Evolutionary conservation across 2,888 invertebrate species (phyloP).

Genomic region (Drosophila nigricruria): DNA sequence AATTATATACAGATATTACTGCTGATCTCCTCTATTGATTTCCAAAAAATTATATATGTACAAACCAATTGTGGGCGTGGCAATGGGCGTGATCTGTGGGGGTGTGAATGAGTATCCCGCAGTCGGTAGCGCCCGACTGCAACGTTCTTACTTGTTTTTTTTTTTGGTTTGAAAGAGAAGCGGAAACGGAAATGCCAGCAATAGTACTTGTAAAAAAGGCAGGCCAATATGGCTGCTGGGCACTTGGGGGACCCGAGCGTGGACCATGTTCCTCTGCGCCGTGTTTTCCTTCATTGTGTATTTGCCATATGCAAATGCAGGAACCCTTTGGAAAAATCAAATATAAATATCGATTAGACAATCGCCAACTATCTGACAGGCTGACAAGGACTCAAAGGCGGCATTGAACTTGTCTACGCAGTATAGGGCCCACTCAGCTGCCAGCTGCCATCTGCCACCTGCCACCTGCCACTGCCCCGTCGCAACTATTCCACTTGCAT

Average conservation of each 20-base stretch:
- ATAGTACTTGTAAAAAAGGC: slow-evolving; percentile 23
- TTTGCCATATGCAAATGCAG: slow-evolving; percentile 42
- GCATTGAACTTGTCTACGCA: slow-evolving; percentile 70
- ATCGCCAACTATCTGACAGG: slow-evolving; percentile 65
- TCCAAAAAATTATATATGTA: too few species aligned
- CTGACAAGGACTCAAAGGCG: slow-evolving; percentile 65
- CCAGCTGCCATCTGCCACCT: background rate
- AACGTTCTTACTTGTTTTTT: too few species aligned
- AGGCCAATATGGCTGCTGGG: slow-evolving; percentile 37
- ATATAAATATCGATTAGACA: slow-evolving; percentile 79
- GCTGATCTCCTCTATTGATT: too few species aligned
- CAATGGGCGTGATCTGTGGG: too few species aligned
- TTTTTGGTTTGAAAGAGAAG: slow-evolving; percentile 19
- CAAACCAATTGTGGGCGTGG: too few species aligned
- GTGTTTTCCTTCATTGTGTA: slow-evolving; percentile 15
- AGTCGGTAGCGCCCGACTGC: too few species aligned
- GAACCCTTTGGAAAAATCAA: slow-evolving; percentile 28
- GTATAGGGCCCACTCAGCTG: background rate
- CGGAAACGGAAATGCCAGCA: slow-evolving; percentile 73
- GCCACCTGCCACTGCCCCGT: background rate
- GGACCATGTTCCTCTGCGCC: slow-evolving; percentile 19
- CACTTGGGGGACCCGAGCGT: slow-evolving; percentile 17
- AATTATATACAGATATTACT: too few species aligned
- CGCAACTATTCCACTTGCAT: slow-evolving; percentile 27
- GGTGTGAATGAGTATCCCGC: too few species aligned